Percentiles rank a stretch among this genome's conserved stretches.
Conservation (phyloP, 2,888 invertebrate species). For the Euclidia mi region DNA sequence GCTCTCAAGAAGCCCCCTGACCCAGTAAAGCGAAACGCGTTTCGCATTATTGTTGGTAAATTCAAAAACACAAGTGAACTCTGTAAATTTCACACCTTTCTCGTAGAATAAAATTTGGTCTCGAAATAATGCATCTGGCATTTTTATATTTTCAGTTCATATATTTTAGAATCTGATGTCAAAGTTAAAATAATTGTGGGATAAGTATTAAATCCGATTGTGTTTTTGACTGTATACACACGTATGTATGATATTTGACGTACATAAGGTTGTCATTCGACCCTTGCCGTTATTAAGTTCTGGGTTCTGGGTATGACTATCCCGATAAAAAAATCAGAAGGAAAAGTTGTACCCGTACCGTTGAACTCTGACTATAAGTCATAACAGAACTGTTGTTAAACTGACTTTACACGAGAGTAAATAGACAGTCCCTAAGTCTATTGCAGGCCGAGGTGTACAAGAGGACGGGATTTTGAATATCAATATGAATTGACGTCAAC, state of each 20-base stretch:
- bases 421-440: slow-evolving; percentile 6
- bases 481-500: background rate
- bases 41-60: slow-evolving; percentile 63
- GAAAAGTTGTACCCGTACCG: slow-evolving; percentile 46
- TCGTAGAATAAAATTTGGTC: slow-evolving; percentile 45
- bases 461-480: background rate
- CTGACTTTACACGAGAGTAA: slow-evolving; percentile 33
- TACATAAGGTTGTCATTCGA: slow-evolving; percentile 47
- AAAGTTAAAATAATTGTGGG: slow-evolving; percentile 13
- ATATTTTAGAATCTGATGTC: slow-evolving; percentile 28
- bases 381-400: slow-evolving; percentile 46
- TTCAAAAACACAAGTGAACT: slow-evolving; percentile 59
- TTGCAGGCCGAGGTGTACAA: background rate
- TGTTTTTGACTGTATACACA: slow-evolving; percentile 51
- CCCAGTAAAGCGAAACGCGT: slow-evolving; percentile 67
- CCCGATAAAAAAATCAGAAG: slow-evolving; percentile 55
- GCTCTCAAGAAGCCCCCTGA: slow-evolving; percentile 56
- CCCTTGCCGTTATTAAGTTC: slow-evolving; percentile 59
- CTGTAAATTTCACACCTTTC: slow-evolving; percentile 51
- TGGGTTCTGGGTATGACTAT: slow-evolving; percentile 51
- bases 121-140: slow-evolving; percentile 41
- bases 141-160: slow-evolving; percentile 40
- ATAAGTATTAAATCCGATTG: slow-evolving; percentile 35
- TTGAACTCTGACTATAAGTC: slow-evolving; percentile 31
- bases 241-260: slow-evolving; percentile 38